phyloP scores from a whole-genome alignment of 2,888 invertebrate genomes.

The Micoletzkya japonica region DNA sequence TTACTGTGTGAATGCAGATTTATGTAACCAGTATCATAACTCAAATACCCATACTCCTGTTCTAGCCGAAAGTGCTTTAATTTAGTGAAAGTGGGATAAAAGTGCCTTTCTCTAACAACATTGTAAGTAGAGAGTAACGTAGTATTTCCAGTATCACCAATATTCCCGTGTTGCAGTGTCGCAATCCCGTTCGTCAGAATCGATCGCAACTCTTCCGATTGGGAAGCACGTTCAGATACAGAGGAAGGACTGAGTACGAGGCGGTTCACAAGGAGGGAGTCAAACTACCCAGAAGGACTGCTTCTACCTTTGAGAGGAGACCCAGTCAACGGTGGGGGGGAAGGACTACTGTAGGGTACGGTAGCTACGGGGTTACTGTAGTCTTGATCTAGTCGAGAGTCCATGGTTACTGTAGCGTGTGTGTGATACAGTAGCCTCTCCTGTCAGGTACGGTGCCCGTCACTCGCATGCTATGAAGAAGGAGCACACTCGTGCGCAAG shows the following conservation, averaged over 20 bases:
- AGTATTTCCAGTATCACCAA: no score
- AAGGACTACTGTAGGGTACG: neutral
- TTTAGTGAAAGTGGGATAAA: no score
- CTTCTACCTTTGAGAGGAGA: constrained; percentile 91
- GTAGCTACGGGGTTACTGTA: neutral
- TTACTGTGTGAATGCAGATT: neutral
- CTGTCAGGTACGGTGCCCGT: constrained; percentile 28
- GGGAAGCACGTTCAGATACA: constrained; percentile 94
- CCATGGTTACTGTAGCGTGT: neutral
- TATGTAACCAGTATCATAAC: no score
- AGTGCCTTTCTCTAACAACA: no score
- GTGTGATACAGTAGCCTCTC: neutral
- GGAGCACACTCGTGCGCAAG: constrained; percentile 21
- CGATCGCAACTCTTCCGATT: constrained; percentile 81
- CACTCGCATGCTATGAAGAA: constrained; percentile 26
- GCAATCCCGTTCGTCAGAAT: constrained; percentile 30
- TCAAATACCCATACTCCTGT: no score
- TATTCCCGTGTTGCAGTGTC: no score
- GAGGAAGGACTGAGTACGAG: constrained; percentile 96
- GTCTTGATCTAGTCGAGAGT: neutral
- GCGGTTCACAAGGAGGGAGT: constrained; percentile 54
- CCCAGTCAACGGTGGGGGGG: constrained; percentile 86
- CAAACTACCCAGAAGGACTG: constrained; percentile 76
- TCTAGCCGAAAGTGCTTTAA: no score
- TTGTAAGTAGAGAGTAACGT: no score